Evolutionary conservation across 2,888 invertebrate species (phyloP).

Genomic region (Liodrosophila aerea): DNA sequence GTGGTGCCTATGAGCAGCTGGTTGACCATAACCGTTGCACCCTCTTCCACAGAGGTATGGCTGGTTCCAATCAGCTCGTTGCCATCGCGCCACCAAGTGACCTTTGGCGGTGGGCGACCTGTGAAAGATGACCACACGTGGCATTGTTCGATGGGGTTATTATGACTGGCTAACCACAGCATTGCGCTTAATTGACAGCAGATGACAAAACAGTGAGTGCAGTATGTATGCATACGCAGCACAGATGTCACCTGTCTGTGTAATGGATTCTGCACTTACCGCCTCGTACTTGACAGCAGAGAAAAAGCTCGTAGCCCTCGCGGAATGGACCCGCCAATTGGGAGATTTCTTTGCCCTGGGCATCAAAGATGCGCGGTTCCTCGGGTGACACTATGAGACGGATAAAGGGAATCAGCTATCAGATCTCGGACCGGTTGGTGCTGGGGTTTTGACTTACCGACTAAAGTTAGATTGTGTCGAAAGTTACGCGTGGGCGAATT

Average conservation of each 20-base stretch:
- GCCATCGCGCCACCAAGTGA: slow-evolving; percentile 92
- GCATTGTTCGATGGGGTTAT: too few relatives aligned
- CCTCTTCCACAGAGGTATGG: slow-evolving; percentile 86
- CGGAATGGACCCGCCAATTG: slow-evolving; percentile 92
- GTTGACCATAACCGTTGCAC: slow-evolving; percentile 86
- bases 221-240: slow-evolving; percentile 1
- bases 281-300: slow-evolving; percentile 93
- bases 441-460: slow-evolving; percentile 87
- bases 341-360: slow-evolving; percentile 90
- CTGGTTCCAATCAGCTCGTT: slow-evolving; percentile 89
- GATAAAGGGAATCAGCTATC: not conserved
- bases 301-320: slow-evolving; percentile 91
- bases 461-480: slow-evolving; percentile 92
- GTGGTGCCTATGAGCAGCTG: slow-evolving; percentile 89
- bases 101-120: slow-evolving; percentile 92
- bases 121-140: not conserved
- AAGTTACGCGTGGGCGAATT: slow-evolving; percentile 94
- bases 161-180: not conserved
- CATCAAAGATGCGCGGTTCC: slow-evolving; percentile 91
- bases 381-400: slow-evolving; percentile 88
- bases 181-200: too few relatives aligned
- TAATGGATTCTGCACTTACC: slow-evolving; percentile 84
- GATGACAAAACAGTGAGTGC: not conserved
- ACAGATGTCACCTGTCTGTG: too few relatives aligned
- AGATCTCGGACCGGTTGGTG: too few relatives aligned